Evolutionary conservation across 2,888 invertebrate genomes (phyloP).

Genomic region (Chymomyza procnemis): DNA sequence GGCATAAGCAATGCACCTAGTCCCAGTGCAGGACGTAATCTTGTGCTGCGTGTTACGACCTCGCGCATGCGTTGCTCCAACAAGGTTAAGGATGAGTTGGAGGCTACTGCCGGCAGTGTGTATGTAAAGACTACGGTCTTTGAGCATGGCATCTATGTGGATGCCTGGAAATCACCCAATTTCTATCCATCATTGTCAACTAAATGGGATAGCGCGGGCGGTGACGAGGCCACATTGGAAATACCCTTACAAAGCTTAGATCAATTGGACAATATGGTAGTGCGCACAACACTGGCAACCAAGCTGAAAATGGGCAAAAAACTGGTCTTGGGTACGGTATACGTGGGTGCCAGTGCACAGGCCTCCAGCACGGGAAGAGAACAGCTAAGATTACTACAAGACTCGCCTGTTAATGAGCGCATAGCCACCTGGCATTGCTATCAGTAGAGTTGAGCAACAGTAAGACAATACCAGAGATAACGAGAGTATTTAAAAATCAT

Average conservation of each 20-base stretch:
- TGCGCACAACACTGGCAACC: conserved; percentile 76
- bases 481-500: background rate
- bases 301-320: conserved; percentile 78
- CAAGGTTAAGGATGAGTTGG: conserved; percentile 78
- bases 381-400: conserved; percentile 69
- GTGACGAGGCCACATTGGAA: conserved; percentile 73
- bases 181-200: conserved; percentile 88
- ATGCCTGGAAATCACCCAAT: conserved; percentile 86
- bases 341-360: conserved; percentile 55
- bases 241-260: conserved; percentile 71
- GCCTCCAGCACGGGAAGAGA: conserved; percentile 61
- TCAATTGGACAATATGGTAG: conserved; percentile 71
- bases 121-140: conserved; percentile 88
- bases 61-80: conserved; percentile 77
- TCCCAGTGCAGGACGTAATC: conserved; percentile 46
- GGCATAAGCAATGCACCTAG: conserved; percentile 61
- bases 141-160: conserved; percentile 82
- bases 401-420: conserved; percentile 67
- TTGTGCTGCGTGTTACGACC: conserved; percentile 72
- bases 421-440: conserved; percentile 77
- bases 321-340: conserved; percentile 75
- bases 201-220: conserved; percentile 82
- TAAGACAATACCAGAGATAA: no score
- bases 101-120: conserved; percentile 80
- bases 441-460: conserved; percentile 52